phyloP scores from a whole-genome alignment of 2,797 vertebrate species.

The Microhierax caerulescens region DNA sequence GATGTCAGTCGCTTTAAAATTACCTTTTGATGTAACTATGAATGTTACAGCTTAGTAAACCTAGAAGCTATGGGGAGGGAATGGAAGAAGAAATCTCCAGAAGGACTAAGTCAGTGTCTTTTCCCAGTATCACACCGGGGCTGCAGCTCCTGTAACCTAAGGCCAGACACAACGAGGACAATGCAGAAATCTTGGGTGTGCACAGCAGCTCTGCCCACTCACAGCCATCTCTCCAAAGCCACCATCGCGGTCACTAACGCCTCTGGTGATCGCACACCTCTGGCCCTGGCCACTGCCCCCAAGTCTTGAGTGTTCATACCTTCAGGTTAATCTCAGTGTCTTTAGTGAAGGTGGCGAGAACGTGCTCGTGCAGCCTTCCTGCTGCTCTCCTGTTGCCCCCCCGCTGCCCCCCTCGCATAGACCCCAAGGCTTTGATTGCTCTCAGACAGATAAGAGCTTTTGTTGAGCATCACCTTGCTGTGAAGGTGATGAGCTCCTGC shows the following conservation, averaged over 20 bases:
- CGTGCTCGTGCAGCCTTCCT: not conserved
- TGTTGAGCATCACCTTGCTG: not conserved
- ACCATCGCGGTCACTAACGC: fast-evolving
- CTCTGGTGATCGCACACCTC: fast-evolving
- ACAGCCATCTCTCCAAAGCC: fast-evolving
- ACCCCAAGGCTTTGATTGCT: fast-evolving
- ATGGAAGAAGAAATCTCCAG: not conserved
- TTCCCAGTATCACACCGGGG: not conserved
- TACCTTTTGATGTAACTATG: not conserved
- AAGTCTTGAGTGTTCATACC: not conserved
- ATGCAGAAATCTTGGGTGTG: not conserved
- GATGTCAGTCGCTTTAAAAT: not conserved
- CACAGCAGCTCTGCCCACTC: not conserved
- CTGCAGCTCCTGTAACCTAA: not conserved
- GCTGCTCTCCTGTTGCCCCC: not conserved
- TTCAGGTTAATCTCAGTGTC: not conserved
- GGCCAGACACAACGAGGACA: not conserved
- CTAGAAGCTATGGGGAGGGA: not conserved
- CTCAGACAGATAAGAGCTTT: not conserved
- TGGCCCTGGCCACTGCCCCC: not conserved
- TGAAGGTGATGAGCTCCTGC: not conserved
- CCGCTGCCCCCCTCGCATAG: not conserved
- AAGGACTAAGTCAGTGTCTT: not conserved
- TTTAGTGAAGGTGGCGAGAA: not conserved
- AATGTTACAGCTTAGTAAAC: not conserved